These are phyloP conservation scores for Pardalotus punctatus DNA, from an alignment of 2,113 vertebrate genomes.

Conservation along the genomic window DNA sequence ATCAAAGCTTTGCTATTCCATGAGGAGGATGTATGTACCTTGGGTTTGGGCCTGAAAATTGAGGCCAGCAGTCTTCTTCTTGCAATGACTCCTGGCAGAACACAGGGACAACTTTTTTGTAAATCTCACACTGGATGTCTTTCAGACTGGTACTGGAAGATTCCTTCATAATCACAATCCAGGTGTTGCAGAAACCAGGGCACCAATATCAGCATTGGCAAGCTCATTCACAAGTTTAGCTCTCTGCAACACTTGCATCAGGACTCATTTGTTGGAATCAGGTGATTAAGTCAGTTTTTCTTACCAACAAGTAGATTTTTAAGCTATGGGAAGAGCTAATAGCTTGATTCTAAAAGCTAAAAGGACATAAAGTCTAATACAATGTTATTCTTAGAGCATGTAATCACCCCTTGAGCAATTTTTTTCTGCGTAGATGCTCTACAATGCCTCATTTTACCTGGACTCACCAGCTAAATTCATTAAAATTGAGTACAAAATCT, in stretches of 20 bases:
- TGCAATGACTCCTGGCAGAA: not conserved
- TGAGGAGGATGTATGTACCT: accelerated
- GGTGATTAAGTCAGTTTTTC: not conserved
- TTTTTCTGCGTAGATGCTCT: not conserved
- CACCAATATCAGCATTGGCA: accelerated
- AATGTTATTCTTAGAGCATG: not conserved
- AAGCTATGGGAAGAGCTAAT: not conserved
- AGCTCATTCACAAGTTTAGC: not conserved
- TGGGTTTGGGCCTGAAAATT: not conserved
- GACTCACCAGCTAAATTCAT: not conserved
- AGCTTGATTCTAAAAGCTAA: not conserved
- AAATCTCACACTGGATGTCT: not conserved
- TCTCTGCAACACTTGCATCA: not conserved
- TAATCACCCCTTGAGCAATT: not conserved
- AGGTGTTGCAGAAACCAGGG: not conserved
- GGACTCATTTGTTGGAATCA: not conserved
- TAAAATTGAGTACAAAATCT: not conserved
- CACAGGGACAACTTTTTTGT: not conserved
- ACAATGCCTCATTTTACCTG: not conserved
- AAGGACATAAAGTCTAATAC: not conserved
- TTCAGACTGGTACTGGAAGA: not conserved
- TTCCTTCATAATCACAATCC: not conserved
- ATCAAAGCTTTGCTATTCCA: not conserved
- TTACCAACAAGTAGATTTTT: not conserved
- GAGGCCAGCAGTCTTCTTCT: not conserved